Base-by-base conservation (phyloP, 2,888 invertebrate genomes). In the Nymphalis c-album region DNA sequence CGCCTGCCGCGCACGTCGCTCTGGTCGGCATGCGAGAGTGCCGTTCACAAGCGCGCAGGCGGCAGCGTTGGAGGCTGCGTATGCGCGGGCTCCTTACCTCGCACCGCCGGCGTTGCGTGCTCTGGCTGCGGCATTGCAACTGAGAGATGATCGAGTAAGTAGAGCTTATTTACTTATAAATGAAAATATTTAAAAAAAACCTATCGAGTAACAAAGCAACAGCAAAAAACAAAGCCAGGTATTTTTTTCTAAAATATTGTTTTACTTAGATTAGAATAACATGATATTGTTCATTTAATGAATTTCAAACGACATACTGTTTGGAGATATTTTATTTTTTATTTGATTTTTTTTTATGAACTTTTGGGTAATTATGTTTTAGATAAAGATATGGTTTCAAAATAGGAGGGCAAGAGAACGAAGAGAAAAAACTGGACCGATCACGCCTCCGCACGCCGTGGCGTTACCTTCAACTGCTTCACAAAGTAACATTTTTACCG, bases 341-440 rank as follows among this genome's bases (percentile, higher is more conserved):
- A 40, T 40, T 40, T 4, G 10, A 13, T 40, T 31, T 31, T 40
- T 40, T 40, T 13, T 40, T 40, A 40, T 16, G 1, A 57, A 57
- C 10, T 40, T 20, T 62, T 2, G n/a, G 13, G 2, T 13, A 13
- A 7, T 1, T 61, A 65, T 53, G 50, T 71, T 65, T 26, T 79
- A 92, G 92, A 92, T 91, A 64, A 93, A 95, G 90, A 96, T 96
- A 75, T 96, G 96, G 96, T 96, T 96, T 82, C 96, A 96, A 93
- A 96, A 96, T 83, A 94, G 96, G 58, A 93, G 96, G 60, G 96
- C 96, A 0, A 92, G 96, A 46, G 96, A 96, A 77, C 89, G 96
- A 73, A 92, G 96, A 74, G 96, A 96, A 84, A 94, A 93, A 77
- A 83, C 80, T 63, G 74, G 77, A 1, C 83, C 71, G 31, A 85